Percentiles rank a stretch among this genome's conserved stretches.
These are phyloP conservation scores for Neolamprologus caudopunctatus DNA, from an alignment of 2,113 vertebrate genomes.

Conservation along the genomic window DNA sequence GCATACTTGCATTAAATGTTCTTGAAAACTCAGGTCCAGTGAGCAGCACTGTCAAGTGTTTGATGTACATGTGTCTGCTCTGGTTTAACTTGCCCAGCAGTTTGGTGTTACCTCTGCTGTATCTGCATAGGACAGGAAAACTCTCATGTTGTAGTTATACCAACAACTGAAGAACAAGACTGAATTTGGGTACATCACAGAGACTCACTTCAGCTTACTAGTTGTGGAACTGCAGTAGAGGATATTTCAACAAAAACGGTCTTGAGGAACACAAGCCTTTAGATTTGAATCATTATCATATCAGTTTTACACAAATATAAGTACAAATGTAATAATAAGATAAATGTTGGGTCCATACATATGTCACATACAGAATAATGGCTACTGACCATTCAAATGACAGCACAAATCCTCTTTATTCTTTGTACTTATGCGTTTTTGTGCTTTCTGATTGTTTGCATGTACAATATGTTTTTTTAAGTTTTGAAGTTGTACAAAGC, in stretches of 20 bases:
- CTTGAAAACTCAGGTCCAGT: rapidly evolving
- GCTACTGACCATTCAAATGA: not conserved
- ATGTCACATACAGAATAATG: not conserved
- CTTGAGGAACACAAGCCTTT: not conserved
- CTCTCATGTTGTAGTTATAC: not conserved
- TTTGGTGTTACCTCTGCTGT: not conserved
- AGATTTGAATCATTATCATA: not conserved
- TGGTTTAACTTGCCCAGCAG: not conserved
- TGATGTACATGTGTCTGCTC: not conserved
- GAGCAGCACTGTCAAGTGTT: not conserved
- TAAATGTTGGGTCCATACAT: not conserved
- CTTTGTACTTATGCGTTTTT: not conserved
- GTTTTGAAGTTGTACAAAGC: not conserved
- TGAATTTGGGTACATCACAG: rapidly evolving
- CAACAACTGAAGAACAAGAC: not conserved
- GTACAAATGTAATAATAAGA: not conserved
- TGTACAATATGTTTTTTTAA: not conserved
- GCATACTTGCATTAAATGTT: rapidly evolving
- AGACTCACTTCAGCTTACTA: not conserved
- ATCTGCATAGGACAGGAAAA: not conserved
- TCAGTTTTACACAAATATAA: not conserved
- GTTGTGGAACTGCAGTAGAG: not conserved
- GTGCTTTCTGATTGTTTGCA: not conserved
- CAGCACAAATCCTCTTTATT: not conserved
- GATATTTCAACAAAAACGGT: not conserved